Evolutionary conservation across 2,888 invertebrate species (phyloP), one percentile per base, ranked within the genome.

Genomic region (Torymus auratus): DNA sequence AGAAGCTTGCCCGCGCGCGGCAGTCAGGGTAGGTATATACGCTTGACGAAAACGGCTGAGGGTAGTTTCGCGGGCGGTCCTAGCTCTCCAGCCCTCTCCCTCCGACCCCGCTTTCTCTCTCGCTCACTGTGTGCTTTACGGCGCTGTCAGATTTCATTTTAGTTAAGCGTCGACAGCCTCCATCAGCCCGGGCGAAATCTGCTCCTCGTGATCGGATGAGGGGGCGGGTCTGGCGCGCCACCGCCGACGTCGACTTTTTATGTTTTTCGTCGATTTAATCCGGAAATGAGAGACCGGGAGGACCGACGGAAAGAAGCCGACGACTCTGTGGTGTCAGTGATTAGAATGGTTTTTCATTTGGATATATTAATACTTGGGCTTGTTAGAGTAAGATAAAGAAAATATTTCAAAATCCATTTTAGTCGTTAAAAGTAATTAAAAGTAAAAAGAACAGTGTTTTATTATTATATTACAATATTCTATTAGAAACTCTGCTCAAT

Each of bases 141-240:
- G 75, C 82, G 14, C 81, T 75, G 83, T 84, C 83, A 84, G 83
- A 84, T 85, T 85, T 83, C 83, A 79, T 84, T 85, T 85, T 81
- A 85, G 84, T 83, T 83, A 82, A 84, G 83, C 82, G 82, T 53
- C 72, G 65, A 76, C 73, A 67, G 62, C 58, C 61, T 58, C 64
- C 78, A 52, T 61, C 73, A 64, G 58, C 58, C 23, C 41, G 41
- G 20, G 41, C 41, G 14, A 5, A 50, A 64, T 69, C 69, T 61
- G 15, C 62, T 58, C 4, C 61, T 23, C 58, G 71, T 28, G 65
- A 78, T 78, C 78, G 69, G 17, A 14, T 15, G 41, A 41, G 7
- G 7, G 41, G 41, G 41, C 41, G 41, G 41, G 41, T 5, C 5
- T 7, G 5, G 53, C n/a, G 50, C 17, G 7, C 23, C 11, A 7